Evolutionary conservation across 2,888 invertebrate species (phyloP), one percentile per base, ranked within the genome.

Genomic region (Parochlus steinenii): DNA sequence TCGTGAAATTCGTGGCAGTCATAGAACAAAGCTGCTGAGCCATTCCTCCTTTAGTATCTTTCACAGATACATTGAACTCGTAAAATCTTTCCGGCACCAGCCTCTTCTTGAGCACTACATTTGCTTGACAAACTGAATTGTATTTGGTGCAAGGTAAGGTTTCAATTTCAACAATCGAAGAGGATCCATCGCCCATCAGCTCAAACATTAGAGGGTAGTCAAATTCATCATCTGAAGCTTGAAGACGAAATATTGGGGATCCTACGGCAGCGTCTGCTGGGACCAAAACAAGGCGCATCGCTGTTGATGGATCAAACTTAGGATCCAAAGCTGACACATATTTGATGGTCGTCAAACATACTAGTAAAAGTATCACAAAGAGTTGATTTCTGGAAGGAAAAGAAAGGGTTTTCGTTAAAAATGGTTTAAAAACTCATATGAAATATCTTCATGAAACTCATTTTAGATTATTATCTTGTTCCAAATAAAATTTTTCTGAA

Each of bases 81-180:
- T 85, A 81, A 48, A 77, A 76, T 40, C 83, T 70, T n/a, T 81
- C 82, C 1, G 77, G 70, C 54, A 80, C 79, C 47, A 89, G 61
- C 42, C 76, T 65, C 47, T 75, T 68, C 44, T 75, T 71, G 42
- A 89, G 63, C 43, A 83, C 69, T 46, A 89, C 76, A 58, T 87
- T 86, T 38, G 86, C 86, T 57, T 86, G 83, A 59, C 87, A 87
- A 47, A 83, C 76, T 33, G 82, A 82, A 63, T 86, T 82, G 62
- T 82, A 81, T 44, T 77, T 69, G 39, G 79, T 78, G 63, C 87
- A 87, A 30, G 85, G 82, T 39, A 87, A 67, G 45, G 77, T 73
- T 53, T 83, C 80, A 43, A 86, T 67, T 46, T 74, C 70, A 43
- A 86, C 74, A 49, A 81, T 73, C 39, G 80, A 72, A 42, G 75